Percentiles rank a stretch among this genome's conserved stretches.
Evolutionary conservation across 2,888 invertebrate species (phyloP).

Genomic region (Macrosiphum euphorbiae): DNA sequence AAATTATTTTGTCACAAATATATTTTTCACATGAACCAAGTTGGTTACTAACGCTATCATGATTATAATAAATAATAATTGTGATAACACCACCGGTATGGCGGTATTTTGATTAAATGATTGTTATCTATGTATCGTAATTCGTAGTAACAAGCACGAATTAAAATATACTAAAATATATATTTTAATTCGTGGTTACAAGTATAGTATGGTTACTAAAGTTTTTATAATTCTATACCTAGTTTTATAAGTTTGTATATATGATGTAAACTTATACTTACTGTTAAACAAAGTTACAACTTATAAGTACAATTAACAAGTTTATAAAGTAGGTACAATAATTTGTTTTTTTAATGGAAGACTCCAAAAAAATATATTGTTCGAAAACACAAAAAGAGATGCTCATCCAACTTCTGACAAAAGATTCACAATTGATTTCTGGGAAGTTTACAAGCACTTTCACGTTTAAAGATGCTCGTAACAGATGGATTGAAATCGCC

Average conservation of each 20-base stretch:
- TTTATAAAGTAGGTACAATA: no score
- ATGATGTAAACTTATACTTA: no score
- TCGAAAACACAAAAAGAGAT: neutral
- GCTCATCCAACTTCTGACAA: neutral
- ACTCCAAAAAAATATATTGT: neutral
- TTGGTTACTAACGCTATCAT: neutral
- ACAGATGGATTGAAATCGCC: neutral
- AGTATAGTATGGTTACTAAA: no score
- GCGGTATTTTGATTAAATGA: no score
- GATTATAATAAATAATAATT: neutral
- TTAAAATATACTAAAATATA: no score
- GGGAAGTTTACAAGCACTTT: neutral
- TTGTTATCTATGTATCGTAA: no score
- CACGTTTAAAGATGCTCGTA: neutral
- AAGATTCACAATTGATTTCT: neutral
- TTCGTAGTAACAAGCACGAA: no score
- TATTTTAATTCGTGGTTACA: no score
- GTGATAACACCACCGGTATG: neutral
- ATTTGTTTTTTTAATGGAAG: neutral
- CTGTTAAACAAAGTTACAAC: no score
- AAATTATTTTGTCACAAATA: neutral
- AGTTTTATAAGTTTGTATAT: no score
- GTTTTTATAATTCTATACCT: no score
- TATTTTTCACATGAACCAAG: constrained; percentile 10
- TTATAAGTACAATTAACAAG: neutral